Base-by-base conservation (phyloP, 2,113 vertebrate genomes). In the Mohoua ochrocephala region DNA sequence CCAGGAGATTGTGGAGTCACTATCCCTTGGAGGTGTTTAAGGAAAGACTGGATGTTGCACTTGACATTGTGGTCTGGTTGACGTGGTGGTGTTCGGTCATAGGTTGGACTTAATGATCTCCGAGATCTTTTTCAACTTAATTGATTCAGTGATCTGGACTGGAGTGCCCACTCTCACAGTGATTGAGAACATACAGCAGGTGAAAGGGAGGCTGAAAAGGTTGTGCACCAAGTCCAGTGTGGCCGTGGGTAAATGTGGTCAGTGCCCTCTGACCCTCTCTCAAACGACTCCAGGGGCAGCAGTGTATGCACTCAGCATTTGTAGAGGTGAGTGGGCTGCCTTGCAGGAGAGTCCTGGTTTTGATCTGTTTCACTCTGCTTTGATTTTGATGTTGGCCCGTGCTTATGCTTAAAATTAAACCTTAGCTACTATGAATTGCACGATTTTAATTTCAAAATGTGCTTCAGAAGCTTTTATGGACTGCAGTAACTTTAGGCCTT, bases 1-100 rank as follows among this genome's bases (percentile, higher is more conserved):
- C 2, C 31, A 50, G 37, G 37, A 44, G 53, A 18, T 22, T 44
- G 9, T 77, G 63, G 14, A 52, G 31, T 37, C 53, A 59, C 21
- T 53, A 37, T 60, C 18, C 31, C 26, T 50, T 50, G 17, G 37
- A 68, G 33, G 2, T 27, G 5, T 52, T 60, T 15, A 68, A 77
- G 53, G 37, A 52, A 59, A 44, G 53, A 52, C 17, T 15, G 33
- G 37, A 37, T 68, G 63, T 68, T 18, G 63, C 22, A 22, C 33
- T 60, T 42, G 11, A 5, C 52, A 27, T 18, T 17, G 3, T 33
- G 37, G 17, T 68, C 63, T 19, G 15, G 61, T 59, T 44, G 61
- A 18, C 0, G 0, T 37, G 17, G 15, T 33, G 16, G 37, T 44
- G 23, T 49, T 68, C 0, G 1, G 31, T 18, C 53, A 15, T 5